Conservation (phyloP, 2,797 vertebrate genomes). For the Psittacula derbiana region DNA sequence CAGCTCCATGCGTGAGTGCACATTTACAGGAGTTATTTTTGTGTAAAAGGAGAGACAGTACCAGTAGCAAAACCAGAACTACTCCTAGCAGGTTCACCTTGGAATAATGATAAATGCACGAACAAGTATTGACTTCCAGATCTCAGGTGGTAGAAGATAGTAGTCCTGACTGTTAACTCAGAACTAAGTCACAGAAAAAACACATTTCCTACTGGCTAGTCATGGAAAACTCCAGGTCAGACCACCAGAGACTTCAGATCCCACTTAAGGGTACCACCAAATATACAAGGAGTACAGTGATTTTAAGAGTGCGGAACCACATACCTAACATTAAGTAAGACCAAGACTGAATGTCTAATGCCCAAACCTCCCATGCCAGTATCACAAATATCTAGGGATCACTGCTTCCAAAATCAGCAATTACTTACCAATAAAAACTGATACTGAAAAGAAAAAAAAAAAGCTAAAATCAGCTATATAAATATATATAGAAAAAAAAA, state of each 20-base stretch:
- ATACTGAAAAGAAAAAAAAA: neutral
- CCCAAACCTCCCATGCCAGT: neutral
- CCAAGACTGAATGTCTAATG: neutral
- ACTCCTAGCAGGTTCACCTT: neutral
- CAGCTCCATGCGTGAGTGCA: rapidly evolving
- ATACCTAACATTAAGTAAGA: neutral
- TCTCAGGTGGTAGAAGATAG: neutral
- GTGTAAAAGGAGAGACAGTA: neutral
- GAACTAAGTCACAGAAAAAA: neutral
- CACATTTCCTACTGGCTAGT: neutral
- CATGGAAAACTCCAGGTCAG: neutral
- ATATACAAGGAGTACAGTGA: neutral
- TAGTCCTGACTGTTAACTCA: neutral
- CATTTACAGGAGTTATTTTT: neutral
- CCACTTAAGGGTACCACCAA: neutral
- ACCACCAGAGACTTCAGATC: neutral
- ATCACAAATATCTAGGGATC: neutral
- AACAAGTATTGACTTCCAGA: neutral
- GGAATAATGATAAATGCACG: neutral
- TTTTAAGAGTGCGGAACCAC: neutral
- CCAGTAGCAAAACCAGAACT: neutral
- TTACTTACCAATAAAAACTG: neutral
- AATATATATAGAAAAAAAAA: neutral
- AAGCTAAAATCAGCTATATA: neutral
- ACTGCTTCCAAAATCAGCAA: neutral